These are phyloP conservation scores for Trigoniulus corallinus DNA, from an alignment of 1,140 invertebrate species.

Conservation along the genomic window DNA sequence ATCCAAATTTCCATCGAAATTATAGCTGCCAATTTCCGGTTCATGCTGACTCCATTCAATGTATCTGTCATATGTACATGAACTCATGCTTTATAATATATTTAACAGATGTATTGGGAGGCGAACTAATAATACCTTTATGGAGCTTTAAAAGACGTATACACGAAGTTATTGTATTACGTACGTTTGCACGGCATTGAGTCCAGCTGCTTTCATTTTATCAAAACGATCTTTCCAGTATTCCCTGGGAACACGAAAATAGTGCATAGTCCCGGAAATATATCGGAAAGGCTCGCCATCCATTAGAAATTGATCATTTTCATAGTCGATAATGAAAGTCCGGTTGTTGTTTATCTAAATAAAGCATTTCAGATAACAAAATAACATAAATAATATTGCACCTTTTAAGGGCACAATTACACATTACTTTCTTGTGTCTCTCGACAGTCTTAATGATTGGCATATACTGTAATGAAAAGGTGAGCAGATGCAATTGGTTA, in stretches of 20 bases:
- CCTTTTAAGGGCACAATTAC: background rate
- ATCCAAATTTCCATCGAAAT: constrained; percentile 62
- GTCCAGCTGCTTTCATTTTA: constrained; percentile 29
- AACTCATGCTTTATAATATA: no score
- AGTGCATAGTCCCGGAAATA: constrained; percentile 35
- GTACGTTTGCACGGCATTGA: constrained; percentile 34
- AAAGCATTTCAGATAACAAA: background rate
- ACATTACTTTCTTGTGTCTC: background rate
- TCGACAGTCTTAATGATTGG: background rate
- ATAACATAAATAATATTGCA: background rate
- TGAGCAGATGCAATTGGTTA: background rate
- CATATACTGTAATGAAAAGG: background rate
- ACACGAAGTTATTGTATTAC: constrained; percentile 17
- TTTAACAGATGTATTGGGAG: no score
- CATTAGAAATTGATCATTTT: constrained; percentile 28
- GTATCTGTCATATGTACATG: no score
- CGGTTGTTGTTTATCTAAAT: constrained; percentile 14
- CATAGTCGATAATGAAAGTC: constrained; percentile 28
- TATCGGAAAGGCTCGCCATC: constrained; percentile 34
- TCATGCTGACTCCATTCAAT: constrained; percentile 90
- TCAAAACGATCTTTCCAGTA: constrained; percentile 32
- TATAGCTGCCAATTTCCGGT: constrained; percentile 43
- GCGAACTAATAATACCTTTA: no score
- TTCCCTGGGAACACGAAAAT: constrained; percentile 28
- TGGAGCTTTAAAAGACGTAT: background rate